Base-by-base conservation (phyloP, 1,140 invertebrate genomes). In the Solen grandis region DNA sequence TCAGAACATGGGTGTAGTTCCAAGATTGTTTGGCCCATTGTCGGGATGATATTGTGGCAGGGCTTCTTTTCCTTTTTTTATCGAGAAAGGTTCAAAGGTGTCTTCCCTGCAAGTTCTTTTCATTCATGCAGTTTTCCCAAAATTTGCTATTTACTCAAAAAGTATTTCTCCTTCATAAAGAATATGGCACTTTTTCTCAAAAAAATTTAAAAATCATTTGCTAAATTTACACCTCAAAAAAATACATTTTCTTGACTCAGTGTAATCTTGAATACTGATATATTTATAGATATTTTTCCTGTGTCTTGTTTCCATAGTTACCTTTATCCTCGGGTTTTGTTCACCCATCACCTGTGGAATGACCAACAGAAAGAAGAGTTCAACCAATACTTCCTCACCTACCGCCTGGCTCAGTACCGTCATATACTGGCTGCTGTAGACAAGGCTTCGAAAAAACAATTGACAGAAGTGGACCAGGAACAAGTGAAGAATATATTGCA, bases 271-370 rank as follows among this genome's bases (percentile, higher is more conserved):
- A 52, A 52, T 52, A 52, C 13, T n/a, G n/a, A 52, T 52, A 52
- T 52, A 14, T 14, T n/a, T 52, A 52, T 52, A 52, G n/a, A 52
- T 52, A 52, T 14, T n/a, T 14, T 14, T 14, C 13, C 13, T 14
- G 46, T 63, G 19, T 19, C 10, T n/a, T 57, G 54, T 57, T n/a
- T 57, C 29, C 57, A 35, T 36, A 76, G 74, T 10, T 76, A 76
- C 50, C 52, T 62, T 60, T 76, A 54, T 52, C 75, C 75, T 2
- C 41, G 52, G 1, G 41, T 14, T 31, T 59, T 78, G 25, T 78
- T 78, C 33, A 78, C 75, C 25, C 75, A 78, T 60, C 75, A 78
- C 62, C 33, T 78, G 22, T 78, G 75, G 75, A 78, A 78, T 60
- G 75, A 78, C 4, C 31, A 59, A 31, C 75, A 78, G 35, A 78